A percentile compares a stretch with the other conserved stretches of the same genome.
Evolutionary conservation across 2,113 vertebrate genomes (phyloP).

Genomic region (Elephas maximus): DNA sequence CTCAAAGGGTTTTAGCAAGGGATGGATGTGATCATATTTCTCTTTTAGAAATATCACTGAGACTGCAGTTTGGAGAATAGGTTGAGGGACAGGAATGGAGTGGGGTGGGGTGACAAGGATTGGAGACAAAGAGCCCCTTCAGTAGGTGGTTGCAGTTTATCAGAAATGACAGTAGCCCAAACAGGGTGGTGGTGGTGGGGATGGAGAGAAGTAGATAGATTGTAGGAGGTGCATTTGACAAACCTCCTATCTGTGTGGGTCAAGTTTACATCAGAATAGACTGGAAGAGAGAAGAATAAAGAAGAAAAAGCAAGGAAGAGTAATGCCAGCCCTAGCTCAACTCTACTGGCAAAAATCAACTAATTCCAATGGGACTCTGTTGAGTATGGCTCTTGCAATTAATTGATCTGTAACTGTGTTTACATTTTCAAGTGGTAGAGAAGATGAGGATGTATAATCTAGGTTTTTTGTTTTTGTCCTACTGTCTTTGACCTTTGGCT

Average conservation of each 20-base stretch:
- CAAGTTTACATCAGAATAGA: neutral
- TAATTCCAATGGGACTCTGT: neutral
- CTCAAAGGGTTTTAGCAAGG: neutral
- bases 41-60: neutral
- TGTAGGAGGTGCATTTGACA: neutral
- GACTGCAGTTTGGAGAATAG: neutral
- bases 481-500: neutral
- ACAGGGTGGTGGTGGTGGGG: too few relatives aligned
- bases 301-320: constrained; percentile 1
- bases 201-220: neutral
- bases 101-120: neutral
- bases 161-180: neutral
- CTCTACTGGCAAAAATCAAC: neutral
- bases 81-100: neutral
- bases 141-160: neutral
- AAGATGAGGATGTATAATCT: neutral
- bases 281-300: neutral
- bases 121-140: neutral
- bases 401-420: neutral
- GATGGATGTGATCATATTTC: neutral
- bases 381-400: neutral
- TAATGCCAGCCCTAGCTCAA: neutral
- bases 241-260: neutral
- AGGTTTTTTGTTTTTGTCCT: neutral
- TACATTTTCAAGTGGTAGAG: neutral